Evolutionary conservation across 2,113 vertebrate genomes (phyloP).

Genomic region (Tupaia tana): DNA sequence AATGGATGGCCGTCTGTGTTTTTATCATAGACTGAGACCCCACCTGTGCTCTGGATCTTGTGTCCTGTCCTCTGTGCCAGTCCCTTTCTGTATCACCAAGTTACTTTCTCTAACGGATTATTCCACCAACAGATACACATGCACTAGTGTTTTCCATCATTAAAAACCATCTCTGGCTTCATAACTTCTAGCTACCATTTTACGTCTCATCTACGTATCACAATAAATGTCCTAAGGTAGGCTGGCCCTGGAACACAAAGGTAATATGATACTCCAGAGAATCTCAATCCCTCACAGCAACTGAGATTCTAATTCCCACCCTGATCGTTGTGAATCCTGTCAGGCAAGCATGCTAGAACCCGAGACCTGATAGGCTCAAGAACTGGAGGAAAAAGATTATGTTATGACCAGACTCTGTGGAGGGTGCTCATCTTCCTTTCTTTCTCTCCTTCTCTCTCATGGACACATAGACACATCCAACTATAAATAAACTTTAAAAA

Average conservation of each 20-base stretch:
- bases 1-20: neutral
- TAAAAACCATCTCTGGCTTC: neutral
- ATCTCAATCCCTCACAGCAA: no score
- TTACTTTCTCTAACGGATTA: neutral
- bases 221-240: neutral
- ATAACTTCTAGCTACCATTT: neutral
- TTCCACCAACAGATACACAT: neutral
- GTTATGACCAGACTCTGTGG: no score
- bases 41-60: neutral
- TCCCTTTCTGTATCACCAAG: neutral
- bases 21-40: neutral
- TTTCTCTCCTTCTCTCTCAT: no score
- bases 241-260: no score
- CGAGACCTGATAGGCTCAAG: no score
- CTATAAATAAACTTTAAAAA: neutral
- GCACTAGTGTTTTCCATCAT: neutral
- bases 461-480: no score
- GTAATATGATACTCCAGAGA: no score
- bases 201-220: neutral
- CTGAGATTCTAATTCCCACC: no score
- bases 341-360: no score
- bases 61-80: fast-evolving
- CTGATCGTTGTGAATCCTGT: no score
- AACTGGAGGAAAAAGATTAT: no score
- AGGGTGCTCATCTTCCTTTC: no score